Percentiles rank a stretch among this genome's conserved stretches.
Evolutionary conservation across 2,113 vertebrate genomes (phyloP).

Genomic region (Sceloporus tristichus): DNA sequence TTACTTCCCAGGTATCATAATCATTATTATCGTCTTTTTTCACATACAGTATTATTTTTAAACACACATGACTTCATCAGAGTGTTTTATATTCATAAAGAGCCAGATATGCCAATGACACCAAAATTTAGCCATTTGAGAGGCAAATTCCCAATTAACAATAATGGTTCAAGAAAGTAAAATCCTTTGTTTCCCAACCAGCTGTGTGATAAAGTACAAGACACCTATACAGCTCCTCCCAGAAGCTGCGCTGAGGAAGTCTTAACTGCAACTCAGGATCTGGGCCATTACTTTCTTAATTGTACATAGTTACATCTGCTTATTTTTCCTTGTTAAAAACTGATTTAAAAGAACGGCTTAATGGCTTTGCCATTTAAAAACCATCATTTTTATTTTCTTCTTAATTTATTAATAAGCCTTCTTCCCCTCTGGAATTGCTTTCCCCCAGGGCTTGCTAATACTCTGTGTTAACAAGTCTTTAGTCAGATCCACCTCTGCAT

Average conservation of each 20-base stretch:
- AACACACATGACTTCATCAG: neutral
- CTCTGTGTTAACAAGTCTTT: constrained; percentile 30
- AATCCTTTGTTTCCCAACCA: neutral
- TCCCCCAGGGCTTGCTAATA: constrained; percentile 32
- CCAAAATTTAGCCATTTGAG: neutral
- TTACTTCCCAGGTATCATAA: no score
- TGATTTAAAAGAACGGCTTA: constrained; percentile 45
- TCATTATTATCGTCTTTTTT: neutral
- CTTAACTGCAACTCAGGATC: constrained; percentile 29
- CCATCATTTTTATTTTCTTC: constrained; percentile 45
- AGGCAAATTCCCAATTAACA: neutral
- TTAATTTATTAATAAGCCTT: constrained; percentile 43
- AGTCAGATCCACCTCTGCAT: constrained; percentile 22
- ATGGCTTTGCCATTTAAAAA: constrained; percentile 49
- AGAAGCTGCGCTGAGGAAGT: constrained; percentile 26
- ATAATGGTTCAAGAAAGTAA: neutral
- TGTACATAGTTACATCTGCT: constrained; percentile 39
- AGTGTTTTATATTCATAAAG: neutral
- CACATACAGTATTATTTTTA: neutral
- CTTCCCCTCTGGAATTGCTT: constrained; percentile 34
- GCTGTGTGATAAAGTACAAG: constrained; percentile 3
- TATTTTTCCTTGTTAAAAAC: constrained; percentile 51
- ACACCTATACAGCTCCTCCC: constrained; percentile 31
- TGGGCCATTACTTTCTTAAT: constrained; percentile 48
- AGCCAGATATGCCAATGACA: neutral